A percentile compares a stretch with the other conserved stretches of the same genome.
Evolutionary conservation across 1,140 invertebrate species (phyloP).

Genomic region (Eupristina koningsbergeri): DNA sequence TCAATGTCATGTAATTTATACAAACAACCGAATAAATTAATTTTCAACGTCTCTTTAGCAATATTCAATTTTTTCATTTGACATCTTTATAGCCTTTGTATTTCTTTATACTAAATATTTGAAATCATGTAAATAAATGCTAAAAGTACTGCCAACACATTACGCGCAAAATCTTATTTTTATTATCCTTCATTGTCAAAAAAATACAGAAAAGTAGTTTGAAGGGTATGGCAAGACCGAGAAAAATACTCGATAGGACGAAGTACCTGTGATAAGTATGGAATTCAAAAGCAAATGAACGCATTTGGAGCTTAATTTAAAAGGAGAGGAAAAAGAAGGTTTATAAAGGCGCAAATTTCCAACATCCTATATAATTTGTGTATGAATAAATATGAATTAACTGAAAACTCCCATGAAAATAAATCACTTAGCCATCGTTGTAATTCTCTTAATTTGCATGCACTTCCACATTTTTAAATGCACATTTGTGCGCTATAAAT

Average conservation of each 20-base stretch:
- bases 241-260: background rate
- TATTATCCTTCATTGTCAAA: too few relatives aligned
- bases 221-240: background rate
- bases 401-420: conserved; percentile 25
- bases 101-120: too few relatives aligned
- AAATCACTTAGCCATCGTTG: conserved; percentile 37
- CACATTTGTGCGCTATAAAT: background rate
- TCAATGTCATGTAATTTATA: too few relatives aligned
- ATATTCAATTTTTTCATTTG: too few relatives aligned
- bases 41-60: too few relatives aligned
- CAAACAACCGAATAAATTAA: too few relatives aligned
- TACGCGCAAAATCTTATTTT: too few relatives aligned
- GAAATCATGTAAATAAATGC: too few relatives aligned
- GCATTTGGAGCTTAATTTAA: background rate
- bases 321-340: background rate
- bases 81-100: too few relatives aligned
- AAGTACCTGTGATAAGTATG: background rate
- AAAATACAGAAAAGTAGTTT: too few relatives aligned
- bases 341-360: conserved; percentile 21
- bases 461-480: conserved; percentile 7
- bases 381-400: conserved; percentile 33
- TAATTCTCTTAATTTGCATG: conserved; percentile 31
- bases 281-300: background rate
- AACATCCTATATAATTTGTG: conserved; percentile 26
- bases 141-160: too few relatives aligned